A percentile compares a stretch with the other conserved stretches of the same genome.
Evolutionary conservation across 2,888 invertebrate genomes (phyloP).

Genomic region (Crocallis elinguaria): DNA sequence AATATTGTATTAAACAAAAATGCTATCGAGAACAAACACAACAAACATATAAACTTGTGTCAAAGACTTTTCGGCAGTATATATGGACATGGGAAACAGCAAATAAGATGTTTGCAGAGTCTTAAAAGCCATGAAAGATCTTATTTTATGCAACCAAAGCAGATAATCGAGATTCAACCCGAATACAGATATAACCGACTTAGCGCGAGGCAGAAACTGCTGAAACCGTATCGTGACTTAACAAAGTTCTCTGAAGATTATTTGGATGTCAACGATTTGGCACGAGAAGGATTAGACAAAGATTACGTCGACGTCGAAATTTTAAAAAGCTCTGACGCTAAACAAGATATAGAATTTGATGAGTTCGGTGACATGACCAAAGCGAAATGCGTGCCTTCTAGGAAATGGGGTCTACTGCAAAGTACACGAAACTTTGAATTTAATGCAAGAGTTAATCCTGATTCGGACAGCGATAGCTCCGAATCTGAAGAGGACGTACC

Average conservation of each 20-base stretch:
- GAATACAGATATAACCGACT: too few relatives aligned
- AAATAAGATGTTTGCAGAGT: neutral
- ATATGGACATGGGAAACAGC: neutral
- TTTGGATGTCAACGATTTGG: conserved; percentile 36
- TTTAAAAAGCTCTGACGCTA: conserved; percentile 17
- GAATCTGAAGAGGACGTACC: neutral
- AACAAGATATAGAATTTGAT: conserved; percentile 38
- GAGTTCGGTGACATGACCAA: conserved; percentile 23
- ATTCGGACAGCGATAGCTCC: neutral
- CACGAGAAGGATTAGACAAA: neutral
- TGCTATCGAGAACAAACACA: neutral
- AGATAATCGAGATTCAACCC: too few relatives aligned
- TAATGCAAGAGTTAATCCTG: neutral
- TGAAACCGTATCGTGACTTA: neutral
- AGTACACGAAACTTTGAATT: neutral
- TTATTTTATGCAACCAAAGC: too few relatives aligned
- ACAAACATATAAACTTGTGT: neutral
- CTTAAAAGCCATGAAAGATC: neutral
- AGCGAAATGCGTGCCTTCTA: neutral
- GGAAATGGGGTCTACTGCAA: neutral
- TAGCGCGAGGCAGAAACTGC: too few relatives aligned
- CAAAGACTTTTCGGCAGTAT: neutral
- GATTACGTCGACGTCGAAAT: conserved; percentile 42
- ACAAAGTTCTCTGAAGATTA: conserved; percentile 38
- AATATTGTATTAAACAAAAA: neutral